Conservation (phyloP, 53 echinoderm and acorn worm species). For the Antedon mediterranea region DNA sequence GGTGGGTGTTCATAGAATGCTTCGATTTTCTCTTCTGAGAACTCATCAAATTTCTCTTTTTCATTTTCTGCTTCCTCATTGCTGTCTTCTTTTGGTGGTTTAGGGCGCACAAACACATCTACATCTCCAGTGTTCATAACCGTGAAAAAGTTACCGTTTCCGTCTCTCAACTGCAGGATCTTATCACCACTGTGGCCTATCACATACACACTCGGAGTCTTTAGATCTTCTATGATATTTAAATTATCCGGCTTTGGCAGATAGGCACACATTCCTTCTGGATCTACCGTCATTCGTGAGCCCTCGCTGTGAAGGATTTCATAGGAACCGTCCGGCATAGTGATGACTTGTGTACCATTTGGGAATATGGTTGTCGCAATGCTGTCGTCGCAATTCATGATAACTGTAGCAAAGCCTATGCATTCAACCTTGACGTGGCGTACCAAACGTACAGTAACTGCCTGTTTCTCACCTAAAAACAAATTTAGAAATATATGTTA, state of each 20-base stretch:
- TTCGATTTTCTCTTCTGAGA: not conserved
- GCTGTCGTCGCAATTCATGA: constrained; percentile 85
- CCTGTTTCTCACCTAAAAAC: constrained; percentile 42
- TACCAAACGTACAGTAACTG: constrained; percentile 25
- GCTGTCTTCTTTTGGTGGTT: constrained; percentile 8
- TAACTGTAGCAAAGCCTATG: constrained; percentile 83
- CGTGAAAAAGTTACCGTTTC: constrained; percentile 40
- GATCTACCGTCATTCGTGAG: constrained; percentile 40
- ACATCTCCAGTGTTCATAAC: constrained; percentile 66
- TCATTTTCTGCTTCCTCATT: not conserved
- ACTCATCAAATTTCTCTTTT: constrained; percentile 7
- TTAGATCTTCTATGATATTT: not conserved
- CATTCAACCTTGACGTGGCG: constrained; percentile 84
- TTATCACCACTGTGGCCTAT: constrained; percentile 52
- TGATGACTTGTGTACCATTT: constrained; percentile 73
- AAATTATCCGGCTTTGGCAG: constrained; percentile 25
- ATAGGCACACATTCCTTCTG: constrained; percentile 51
- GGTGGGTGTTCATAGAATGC: constrained; percentile 24
- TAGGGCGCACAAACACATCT: constrained; percentile 5
- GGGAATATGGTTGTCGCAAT: constrained; percentile 88
- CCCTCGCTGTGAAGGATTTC: constrained; percentile 81
- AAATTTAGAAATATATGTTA: no score
- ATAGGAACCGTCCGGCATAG: constrained; percentile 82
- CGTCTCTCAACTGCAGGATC: constrained; percentile 40
- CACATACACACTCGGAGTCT: constrained; percentile 30